phyloP scores from a whole-genome alignment of 1,140 invertebrate species.

The Drosophila kanapiae region DNA sequence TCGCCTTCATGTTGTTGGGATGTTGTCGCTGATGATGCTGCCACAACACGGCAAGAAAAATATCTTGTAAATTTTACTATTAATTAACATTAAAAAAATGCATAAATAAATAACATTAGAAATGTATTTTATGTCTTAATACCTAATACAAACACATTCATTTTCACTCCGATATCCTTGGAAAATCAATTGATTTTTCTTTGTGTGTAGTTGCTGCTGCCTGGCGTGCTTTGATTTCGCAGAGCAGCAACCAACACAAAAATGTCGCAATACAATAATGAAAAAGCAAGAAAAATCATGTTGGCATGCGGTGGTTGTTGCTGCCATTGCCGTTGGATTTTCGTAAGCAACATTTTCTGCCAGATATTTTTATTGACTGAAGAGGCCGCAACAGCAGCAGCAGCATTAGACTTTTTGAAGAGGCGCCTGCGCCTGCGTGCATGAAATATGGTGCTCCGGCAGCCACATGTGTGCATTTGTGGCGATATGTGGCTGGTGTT shows the following conservation, averaged over 20 bases:
- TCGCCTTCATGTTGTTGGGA: conserved; percentile 58
- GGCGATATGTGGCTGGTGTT: conserved; percentile 38
- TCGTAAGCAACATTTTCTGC: conserved; percentile 68
- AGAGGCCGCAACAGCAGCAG: conserved; percentile 64
- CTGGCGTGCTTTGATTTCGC: conserved; percentile 78
- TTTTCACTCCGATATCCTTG: too few relatives aligned
- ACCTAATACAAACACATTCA: too few relatives aligned
- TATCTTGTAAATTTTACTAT: too few relatives aligned
- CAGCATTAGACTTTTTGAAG: conserved; percentile 63
- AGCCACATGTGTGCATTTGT: conserved; percentile 33
- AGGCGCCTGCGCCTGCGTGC: conserved; percentile 81
- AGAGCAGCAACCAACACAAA: conserved; percentile 74
- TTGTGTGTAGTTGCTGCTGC: conserved; percentile 28
- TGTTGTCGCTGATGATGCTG: conserved; percentile 61
- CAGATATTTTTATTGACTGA: conserved; percentile 78
- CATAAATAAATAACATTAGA: too few relatives aligned
- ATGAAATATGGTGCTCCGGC: conserved; percentile 68
- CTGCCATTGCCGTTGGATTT: conserved; percentile 38
- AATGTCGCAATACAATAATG: conserved; percentile 83
- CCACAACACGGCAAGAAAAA: background rate
- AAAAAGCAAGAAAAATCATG: conserved; percentile 80
- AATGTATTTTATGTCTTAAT: too few relatives aligned
- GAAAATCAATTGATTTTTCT: background rate
- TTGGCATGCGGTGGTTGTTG: conserved; percentile 68
- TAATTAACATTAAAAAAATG: too few relatives aligned